phyloP scores from a whole-genome alignment of 2,888 invertebrate genomes.

The Tipula helvola region DNA sequence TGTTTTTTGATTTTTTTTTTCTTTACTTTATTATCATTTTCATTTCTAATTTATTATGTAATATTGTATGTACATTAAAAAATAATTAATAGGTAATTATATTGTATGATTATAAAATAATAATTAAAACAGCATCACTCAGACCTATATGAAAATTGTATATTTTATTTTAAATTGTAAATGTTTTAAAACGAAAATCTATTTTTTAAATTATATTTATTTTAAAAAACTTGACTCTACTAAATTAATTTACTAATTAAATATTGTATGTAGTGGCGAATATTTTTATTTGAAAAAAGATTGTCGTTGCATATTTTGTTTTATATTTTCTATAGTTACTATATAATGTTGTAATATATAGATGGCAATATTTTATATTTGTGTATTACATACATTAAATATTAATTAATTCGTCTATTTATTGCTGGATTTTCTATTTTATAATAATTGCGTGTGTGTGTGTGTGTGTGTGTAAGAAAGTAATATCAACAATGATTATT shows the following conservation, averaged over 20 bases:
- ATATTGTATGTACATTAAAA: background rate
- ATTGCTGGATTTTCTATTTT: background rate
- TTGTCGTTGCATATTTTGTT: background rate
- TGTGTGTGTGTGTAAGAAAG: background rate
- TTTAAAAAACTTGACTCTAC: background rate
- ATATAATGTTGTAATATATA: background rate
- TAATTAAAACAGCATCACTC: background rate
- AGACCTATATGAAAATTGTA: slow-evolving; percentile 4
- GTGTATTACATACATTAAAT: background rate
- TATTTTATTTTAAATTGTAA: background rate
- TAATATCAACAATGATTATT: background rate
- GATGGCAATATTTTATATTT: background rate
- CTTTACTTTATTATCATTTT: background rate
- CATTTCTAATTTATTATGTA: background rate
- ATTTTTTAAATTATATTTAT: background rate
- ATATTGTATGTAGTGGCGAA: background rate
- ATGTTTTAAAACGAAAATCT: background rate
- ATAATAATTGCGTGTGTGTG: background rate
- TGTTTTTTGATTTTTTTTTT: background rate
- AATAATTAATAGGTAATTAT: background rate
- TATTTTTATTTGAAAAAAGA: background rate
- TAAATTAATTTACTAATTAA: background rate
- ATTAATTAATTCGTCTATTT: background rate
- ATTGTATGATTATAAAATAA: background rate
- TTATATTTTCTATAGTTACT: background rate